A percentile compares a stretch with the other conserved stretches of the same genome.
Evolutionary conservation across 2,888 invertebrate genomes (phyloP).

Genomic region (Scaptomyza caliginosa): DNA sequence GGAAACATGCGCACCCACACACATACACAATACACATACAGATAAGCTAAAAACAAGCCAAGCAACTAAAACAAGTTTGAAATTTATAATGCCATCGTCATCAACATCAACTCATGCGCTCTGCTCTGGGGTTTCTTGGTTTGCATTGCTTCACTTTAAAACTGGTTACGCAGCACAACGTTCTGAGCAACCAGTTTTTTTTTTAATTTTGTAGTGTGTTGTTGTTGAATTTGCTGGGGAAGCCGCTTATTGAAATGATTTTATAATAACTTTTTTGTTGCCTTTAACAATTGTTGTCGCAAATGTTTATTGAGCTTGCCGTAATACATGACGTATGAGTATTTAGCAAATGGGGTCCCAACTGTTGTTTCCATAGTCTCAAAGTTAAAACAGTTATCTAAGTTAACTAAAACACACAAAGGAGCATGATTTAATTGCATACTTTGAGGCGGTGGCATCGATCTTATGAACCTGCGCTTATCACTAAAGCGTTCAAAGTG

Average conservation of each 20-base stretch:
- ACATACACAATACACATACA: background rate
- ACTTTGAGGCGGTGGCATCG: conserved; percentile 38
- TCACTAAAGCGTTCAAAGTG: conserved; percentile 46
- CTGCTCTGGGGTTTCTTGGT: conserved; percentile 38
- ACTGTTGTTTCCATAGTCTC: no score
- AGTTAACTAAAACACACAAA: background rate
- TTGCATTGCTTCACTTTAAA: conserved; percentile 50
- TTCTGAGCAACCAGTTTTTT: conserved; percentile 64
- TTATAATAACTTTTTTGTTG: conserved; percentile 13
- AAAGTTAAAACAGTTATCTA: background rate
- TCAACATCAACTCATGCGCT: conserved; percentile 33
- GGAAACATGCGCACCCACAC: conserved; percentile 64
- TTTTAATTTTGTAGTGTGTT: conserved; percentile 12
- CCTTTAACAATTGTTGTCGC: conserved; percentile 60
- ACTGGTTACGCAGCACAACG: conserved; percentile 58
- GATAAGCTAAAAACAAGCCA: conserved; percentile 29
- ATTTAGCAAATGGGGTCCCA: no score
- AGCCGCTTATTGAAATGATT: conserved; percentile 48
- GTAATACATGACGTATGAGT: background rate
- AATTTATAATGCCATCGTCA: conserved; percentile 42
- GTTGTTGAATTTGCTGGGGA: conserved; percentile 47
- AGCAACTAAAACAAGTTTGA: conserved; percentile 39
- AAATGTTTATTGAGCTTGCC: conserved; percentile 48
- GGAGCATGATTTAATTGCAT: conserved; percentile 17
- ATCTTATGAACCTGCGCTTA: conserved; percentile 25